Base-by-base conservation (phyloP, 2,797 vertebrate genomes). In the Sarcoramphus papa region DNA sequence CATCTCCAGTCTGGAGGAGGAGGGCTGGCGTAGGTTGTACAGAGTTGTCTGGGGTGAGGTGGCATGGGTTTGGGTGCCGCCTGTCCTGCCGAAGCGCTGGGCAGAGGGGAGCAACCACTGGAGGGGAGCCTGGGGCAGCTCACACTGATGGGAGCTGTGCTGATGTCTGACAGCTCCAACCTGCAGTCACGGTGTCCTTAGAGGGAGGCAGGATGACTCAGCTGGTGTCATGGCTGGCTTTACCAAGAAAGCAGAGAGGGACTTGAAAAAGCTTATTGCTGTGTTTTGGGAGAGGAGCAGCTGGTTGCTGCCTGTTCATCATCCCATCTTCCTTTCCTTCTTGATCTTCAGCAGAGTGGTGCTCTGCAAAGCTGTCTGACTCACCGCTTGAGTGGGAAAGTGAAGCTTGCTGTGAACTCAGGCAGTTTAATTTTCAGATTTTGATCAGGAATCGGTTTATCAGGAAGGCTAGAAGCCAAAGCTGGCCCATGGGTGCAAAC, bases 101-200 rank as follows among this genome's bases (percentile, higher is more conserved):
- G 9, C 28, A 30, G 24, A 7, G 7, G 18, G 27, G 22, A 69
- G 67, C 6, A 4, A 21, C 59, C 21, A 7, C 41, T 8, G 23
- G 18, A 59, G 23, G 11, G 12, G 16, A 35, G 5, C 10, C 31
- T 25, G 40, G 51, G 24, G 59, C 47, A 45, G 63, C 47, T 33
- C 33, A 9, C 4, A 0, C 21, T 12, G 31, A 27, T 37, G 72
- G 69, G 62, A 73, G 30, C 31, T 3, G 1, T 19, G n/a, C 19
- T 67, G 65, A 9, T 7, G 31, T 23, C 51, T 3, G 18, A 10
- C 72, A 82, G 73, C 51, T 47, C 77, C 14, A 4, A 1, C 20
- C 56, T 40, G 23, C 27, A n/a, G 54, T 15, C 48, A 4, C 0
- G 0, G 64, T 16, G 16, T 11, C 54, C 67, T 67, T 14, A 0